These are phyloP conservation scores for Cherax quadricarinatus DNA, from an alignment of 1,140 invertebrate species.

Conservation along the genomic window DNA sequence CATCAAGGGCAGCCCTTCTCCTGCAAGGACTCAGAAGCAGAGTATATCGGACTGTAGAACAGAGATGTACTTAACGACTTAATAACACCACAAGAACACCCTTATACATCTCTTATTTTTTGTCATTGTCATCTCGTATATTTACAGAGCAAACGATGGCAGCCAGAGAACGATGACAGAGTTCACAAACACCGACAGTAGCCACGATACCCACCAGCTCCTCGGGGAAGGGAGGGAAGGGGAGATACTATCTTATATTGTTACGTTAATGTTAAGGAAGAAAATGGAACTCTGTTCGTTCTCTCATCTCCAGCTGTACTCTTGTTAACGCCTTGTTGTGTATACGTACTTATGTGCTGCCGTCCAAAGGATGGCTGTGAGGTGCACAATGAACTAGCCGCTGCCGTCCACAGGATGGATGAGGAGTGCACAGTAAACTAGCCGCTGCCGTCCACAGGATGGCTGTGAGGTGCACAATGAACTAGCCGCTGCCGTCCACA, in stretches of 20 bases:
- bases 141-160: constrained; percentile 12
- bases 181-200: background rate
- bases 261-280: too few relatives aligned
- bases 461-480: too few relatives aligned
- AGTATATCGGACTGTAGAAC: constrained; percentile 10
- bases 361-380: too few relatives aligned
- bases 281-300: too few relatives aligned
- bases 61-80: constrained; percentile 37
- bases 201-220: background rate
- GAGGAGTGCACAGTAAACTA: too few relatives aligned
- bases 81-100: constrained; percentile 21
- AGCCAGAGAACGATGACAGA: background rate
- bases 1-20: background rate
- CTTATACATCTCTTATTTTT: background rate
- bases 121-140: background rate
- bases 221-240: background rate
- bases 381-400: too few relatives aligned
- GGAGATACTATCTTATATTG: background rate
- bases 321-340: too few relatives aligned
- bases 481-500: too few relatives aligned
- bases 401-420: too few relatives aligned
- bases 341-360: too few relatives aligned
- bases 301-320: too few relatives aligned
- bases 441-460: too few relatives aligned
- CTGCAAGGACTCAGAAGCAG: background rate